Conservation (phyloP, 1,140 invertebrate species). For the Mercenaria mercenaria region DNA sequence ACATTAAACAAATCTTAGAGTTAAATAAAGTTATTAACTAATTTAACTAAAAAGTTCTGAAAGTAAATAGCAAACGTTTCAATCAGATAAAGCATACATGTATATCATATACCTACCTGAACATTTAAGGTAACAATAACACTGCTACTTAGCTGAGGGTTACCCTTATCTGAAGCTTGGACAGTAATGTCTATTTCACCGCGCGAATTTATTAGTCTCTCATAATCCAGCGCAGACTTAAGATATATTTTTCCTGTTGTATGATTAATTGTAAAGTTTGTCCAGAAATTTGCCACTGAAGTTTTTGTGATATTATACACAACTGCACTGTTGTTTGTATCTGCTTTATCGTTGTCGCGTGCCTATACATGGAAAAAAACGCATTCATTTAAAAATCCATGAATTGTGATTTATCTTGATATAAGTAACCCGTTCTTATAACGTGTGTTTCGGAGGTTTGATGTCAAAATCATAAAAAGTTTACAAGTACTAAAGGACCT, state of each 20-base stretch:
- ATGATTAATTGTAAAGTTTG: not conserved
- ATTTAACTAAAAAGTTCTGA: too few relatives aligned
- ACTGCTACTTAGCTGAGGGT: not conserved
- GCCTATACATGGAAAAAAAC: too few relatives aligned
- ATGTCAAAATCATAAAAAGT: too few relatives aligned
- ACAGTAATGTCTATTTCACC: slow-evolving; percentile 39
- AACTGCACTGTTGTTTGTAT: not conserved
- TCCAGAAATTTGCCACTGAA: not conserved
- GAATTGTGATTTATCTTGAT: too few relatives aligned
- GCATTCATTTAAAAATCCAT: too few relatives aligned
- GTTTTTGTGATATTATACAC: not conserved
- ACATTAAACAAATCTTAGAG: too few relatives aligned
- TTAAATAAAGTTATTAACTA: too few relatives aligned
- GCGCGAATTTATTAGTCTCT: not conserved
- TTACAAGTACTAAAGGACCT: too few relatives aligned
- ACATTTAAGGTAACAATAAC: not conserved
- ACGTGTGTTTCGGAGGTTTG: too few relatives aligned
- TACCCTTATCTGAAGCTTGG: not conserved
- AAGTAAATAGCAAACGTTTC: too few relatives aligned
- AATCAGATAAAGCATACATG: too few relatives aligned
- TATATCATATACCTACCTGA: slow-evolving; percentile 51
- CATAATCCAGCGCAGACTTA: slow-evolving; percentile 9
- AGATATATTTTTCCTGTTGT: not conserved
- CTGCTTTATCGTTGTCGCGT: not conserved
- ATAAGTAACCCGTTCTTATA: too few relatives aligned